phyloP scores from a whole-genome alignment of 2,797 vertebrate species.

The Chelon labrosus region DNA sequence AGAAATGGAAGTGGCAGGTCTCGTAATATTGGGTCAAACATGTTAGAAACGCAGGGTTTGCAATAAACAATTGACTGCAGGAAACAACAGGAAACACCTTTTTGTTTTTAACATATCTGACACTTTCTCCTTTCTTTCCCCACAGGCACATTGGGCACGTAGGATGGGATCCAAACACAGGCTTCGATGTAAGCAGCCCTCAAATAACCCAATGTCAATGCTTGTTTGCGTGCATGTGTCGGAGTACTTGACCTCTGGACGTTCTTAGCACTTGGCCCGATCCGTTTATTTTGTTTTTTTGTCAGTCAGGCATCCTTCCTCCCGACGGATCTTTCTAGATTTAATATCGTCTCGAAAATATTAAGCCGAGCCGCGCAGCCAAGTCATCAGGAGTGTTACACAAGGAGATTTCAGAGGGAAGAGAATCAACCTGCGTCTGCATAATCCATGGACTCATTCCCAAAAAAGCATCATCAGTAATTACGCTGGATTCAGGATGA shows the following conservation, averaged over 20 bases:
- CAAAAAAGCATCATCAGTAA: constrained; percentile 58
- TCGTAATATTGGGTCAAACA: background rate
- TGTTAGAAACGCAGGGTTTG: background rate
- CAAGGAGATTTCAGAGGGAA: constrained; percentile 67
- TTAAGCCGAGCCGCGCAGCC: constrained; percentile 34
- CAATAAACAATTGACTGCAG: background rate
- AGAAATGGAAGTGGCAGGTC: background rate
- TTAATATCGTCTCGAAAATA: constrained; percentile 35
- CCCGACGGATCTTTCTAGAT: constrained; percentile 34
- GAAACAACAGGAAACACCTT: background rate
- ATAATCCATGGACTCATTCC: constrained; percentile 72
- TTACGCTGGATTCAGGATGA: constrained; percentile 49
- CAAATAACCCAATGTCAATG: background rate
- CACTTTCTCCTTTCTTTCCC: constrained; percentile 2
- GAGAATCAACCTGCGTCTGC: constrained; percentile 56
- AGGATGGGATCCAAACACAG: constrained; percentile 99
- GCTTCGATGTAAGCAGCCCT: constrained; percentile 95
- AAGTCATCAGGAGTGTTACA: constrained; percentile 60
- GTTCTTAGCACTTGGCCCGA: constrained; percentile 13
- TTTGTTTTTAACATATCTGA: constrained; percentile 5
- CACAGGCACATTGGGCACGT: constrained; percentile 95
- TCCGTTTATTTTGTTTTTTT: constrained; percentile 11
- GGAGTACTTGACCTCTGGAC: background rate
- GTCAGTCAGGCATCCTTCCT: constrained; percentile 4
- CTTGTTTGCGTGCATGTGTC: background rate